Conservation (phyloP, 2,888 invertebrate genomes). For the Leucania comma region DNA sequence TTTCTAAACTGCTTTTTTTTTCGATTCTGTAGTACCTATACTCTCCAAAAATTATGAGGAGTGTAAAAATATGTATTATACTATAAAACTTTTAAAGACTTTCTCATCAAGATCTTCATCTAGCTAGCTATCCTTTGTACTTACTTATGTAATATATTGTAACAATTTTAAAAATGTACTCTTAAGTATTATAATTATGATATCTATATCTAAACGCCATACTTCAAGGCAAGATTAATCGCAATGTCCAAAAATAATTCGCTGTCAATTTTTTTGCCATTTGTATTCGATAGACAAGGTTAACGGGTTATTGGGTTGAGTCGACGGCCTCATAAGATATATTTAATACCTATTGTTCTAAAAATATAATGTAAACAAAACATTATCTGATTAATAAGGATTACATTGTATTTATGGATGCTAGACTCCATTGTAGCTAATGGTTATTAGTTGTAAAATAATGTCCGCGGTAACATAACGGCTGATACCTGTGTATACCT, state of each 20-base stretch:
- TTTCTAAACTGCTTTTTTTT: background rate
- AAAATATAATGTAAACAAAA: constrained; percentile 47
- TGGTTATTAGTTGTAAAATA: constrained; percentile 21
- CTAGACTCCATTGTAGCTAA: background rate
- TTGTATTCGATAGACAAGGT: constrained; percentile 45
- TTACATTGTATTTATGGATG: constrained; percentile 1
- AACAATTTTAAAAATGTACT: background rate
- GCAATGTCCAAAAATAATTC: constrained; percentile 12
- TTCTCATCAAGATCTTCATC: too few relatives aligned
- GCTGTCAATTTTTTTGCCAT: constrained; percentile 20
- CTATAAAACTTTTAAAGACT: background rate
- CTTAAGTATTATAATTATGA: constrained; percentile 1
- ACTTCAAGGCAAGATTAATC: background rate
- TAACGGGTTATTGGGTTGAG: constrained; percentile 60
- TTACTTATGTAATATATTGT: background rate
- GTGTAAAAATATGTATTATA: too few relatives aligned
- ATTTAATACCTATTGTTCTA: constrained; percentile 35
- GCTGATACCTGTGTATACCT: constrained; percentile 47
- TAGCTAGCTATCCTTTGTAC: background rate
- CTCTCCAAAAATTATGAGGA: too few relatives aligned
- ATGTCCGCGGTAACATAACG: constrained; percentile 39
- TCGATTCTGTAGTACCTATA: background rate
- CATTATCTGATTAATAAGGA: constrained; percentile 5
- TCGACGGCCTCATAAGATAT: constrained; percentile 41
- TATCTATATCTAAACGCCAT: background rate